Evolutionary conservation across 2,113 vertebrate species (phyloP).

Genomic region (Pterocles orientalis): DNA sequence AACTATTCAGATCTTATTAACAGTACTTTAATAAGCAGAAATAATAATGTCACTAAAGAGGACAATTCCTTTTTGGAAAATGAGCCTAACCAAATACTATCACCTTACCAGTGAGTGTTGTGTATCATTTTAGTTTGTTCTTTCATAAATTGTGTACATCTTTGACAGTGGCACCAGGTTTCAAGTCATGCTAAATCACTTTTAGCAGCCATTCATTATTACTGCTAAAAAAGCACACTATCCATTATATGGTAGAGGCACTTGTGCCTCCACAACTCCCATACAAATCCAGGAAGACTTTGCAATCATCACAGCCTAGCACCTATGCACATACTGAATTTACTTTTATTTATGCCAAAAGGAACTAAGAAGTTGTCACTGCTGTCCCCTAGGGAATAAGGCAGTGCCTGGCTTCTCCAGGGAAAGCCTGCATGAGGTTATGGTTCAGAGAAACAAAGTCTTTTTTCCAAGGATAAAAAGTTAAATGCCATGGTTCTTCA

Average conservation of each 20-base stretch:
- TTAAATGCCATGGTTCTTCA: neutral
- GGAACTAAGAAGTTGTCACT: neutral
- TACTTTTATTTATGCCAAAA: neutral
- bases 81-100: neutral
- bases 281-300: neutral
- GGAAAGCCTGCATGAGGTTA: neutral
- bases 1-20: constrained; percentile 1
- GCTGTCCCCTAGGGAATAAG: neutral
- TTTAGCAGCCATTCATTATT: neutral
- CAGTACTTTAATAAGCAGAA: neutral
- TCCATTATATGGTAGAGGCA: neutral
- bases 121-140: neutral
- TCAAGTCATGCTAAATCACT: neutral
- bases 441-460: neutral
- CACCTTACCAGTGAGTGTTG: neutral
- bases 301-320: neutral
- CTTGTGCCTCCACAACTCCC: neutral
- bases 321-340: neutral
- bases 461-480: neutral
- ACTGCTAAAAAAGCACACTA: neutral
- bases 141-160: neutral
- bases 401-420: neutral
- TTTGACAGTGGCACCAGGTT: neutral
- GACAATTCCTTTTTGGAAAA: neutral
- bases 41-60: neutral